phyloP scores from a whole-genome alignment of 1,140 invertebrate genomes.

The Drosophila yakuba region DNA sequence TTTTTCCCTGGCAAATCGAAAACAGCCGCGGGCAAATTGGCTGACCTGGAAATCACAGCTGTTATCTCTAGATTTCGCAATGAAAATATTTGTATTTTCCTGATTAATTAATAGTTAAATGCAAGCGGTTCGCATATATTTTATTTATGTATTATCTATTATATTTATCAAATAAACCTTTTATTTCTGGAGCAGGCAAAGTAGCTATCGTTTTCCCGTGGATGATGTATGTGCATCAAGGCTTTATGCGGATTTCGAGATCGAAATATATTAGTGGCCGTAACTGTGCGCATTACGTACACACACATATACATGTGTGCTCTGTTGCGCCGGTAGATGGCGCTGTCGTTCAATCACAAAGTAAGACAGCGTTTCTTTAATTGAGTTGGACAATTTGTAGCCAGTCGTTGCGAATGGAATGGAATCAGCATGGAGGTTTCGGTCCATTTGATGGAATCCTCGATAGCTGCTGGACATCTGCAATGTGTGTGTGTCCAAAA shows the following conservation, averaged over 20 bases:
- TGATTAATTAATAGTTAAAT: not conserved
- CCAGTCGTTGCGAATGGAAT: conserved; percentile 56
- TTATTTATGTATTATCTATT: not conserved
- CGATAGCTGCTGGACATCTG: not conserved
- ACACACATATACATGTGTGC: not conserved
- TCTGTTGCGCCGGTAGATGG: conserved; percentile 28
- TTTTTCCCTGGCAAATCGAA: not conserved
- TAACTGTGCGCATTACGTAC: conserved; percentile 1
- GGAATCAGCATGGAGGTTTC: conserved; percentile 38
- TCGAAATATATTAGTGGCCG: not conserved
- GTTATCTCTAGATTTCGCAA: not conserved
- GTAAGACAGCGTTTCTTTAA: conserved; percentile 80
- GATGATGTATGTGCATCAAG: too few relatives aligned
- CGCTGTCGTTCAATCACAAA: conserved; percentile 62
- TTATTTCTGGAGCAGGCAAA: not conserved
- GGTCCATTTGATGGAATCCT: conserved; percentile 11
- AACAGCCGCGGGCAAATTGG: conserved; percentile 14
- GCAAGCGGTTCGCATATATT: not conserved
- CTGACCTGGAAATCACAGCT: conserved; percentile 25
- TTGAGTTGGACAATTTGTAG: conserved; percentile 81
- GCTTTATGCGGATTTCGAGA: too few relatives aligned
- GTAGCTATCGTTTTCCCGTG: too few relatives aligned
- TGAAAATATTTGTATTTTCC: not conserved
- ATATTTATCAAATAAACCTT: not conserved
- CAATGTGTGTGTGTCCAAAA: not conserved